Base-by-base conservation (phyloP, 2,797 vertebrate species). In the Aselliscus stoliczkanus region DNA sequence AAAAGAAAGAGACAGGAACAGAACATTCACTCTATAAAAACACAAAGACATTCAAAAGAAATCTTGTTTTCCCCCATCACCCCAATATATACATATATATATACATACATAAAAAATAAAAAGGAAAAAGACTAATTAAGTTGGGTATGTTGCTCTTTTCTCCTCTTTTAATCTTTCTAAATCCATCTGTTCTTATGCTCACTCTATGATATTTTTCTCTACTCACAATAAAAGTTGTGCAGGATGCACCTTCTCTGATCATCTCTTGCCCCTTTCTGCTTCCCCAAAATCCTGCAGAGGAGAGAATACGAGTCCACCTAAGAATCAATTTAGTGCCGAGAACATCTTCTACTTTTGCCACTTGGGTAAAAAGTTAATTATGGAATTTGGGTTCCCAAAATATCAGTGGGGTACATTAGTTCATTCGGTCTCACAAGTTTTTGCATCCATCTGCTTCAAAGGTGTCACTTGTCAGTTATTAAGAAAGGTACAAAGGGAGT, bases 321-420 rank as follows among this genome's bases (percentile, higher is more conserved):
- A 95, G 97, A 97, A 97, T 94, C 97, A 94, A 80, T 90, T 95
- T 87, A 96, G 92, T 96, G 76, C 88, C 60, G 80, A 97, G 58
- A 97, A 91, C 95, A 98, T 97, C 97, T 96, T 98, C 97, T 94
- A 97, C 98, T 98, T 98, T 98, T 97, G 96, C 96, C 97, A 98
- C 97, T 98, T 97, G 94, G 96, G 92, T 97, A 97, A 98, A 98
- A 98, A 98, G 98, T 98, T 98, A 97, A 98, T 98, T 97, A 97
- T 98, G 97, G 96, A 97, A 98, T 98, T 97, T 97, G 75, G 96
- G 96, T 94, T 97, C 97, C 97, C 97, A 97, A 98, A 98, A 98
- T 98, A 96, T 97, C 98, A 97, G 76, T 98, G 97, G 97, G 98
- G 98, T 95, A 20, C 85, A 97, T 94, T 96, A 96, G 85, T 95